Conservation (phyloP, 2,888 invertebrate species). For the Willowsia nigromaculata region DNA sequence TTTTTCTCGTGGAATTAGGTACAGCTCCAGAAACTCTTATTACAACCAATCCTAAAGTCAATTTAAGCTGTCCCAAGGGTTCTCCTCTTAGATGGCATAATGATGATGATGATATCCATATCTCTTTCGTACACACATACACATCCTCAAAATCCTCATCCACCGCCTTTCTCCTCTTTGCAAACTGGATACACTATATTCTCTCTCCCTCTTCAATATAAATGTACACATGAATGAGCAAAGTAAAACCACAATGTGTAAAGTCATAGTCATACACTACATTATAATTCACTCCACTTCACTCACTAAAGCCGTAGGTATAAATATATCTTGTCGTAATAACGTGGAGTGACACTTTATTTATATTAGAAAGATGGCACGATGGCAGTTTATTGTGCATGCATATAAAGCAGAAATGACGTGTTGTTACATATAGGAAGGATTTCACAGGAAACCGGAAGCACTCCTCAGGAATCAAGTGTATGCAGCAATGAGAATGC, state of each 20-base stretch:
- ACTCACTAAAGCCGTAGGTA: neutral
- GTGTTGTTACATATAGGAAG: neutral
- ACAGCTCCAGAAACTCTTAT: conserved; percentile 42
- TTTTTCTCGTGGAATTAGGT: conserved; percentile 43
- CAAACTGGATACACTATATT: neutral
- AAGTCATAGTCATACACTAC: no score
- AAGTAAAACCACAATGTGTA: conserved; percentile 48
- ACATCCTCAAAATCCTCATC: neutral
- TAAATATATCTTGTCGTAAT: neutral
- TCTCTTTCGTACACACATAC: conserved; percentile 39
- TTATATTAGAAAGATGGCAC: neutral
- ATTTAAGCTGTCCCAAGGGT: conserved; percentile 65
- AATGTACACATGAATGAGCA: conserved; percentile 47
- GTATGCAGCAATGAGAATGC: conserved; percentile 8
- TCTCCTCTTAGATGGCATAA: neutral
- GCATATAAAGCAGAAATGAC: neutral
- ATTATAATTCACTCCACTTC: neutral
- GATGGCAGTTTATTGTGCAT: no score
- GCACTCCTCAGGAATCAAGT: neutral
- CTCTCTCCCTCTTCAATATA: neutral
- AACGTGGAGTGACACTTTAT: neutral
- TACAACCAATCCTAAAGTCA: conserved; percentile 59
- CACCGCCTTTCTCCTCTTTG: neutral
- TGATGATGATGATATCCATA: conserved; percentile 57
- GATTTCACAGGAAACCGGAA: conserved; percentile 42